Conservation (phyloP, 2,797 vertebrate genomes). For the Amblyopsis hoosieri region DNA sequence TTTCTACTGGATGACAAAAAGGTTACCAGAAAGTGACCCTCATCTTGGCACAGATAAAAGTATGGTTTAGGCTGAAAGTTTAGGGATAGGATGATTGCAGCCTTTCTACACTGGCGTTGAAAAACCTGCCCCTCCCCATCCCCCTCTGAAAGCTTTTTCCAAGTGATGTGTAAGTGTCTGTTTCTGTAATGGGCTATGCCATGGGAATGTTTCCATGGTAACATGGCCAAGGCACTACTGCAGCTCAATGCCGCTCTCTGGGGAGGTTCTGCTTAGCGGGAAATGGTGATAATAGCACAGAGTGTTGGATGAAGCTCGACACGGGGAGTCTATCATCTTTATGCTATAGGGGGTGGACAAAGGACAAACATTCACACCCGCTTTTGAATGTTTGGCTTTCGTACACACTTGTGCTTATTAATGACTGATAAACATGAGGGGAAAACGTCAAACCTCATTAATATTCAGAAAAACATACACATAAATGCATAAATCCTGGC, state of each 20-base stretch:
- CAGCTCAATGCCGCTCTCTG: slow-evolving; percentile 74
- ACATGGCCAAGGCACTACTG: slow-evolving; percentile 70
- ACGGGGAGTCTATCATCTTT: slow-evolving; percentile 54
- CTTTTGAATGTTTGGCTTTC: slow-evolving; percentile 32
- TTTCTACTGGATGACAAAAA: background rate
- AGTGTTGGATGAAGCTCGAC: slow-evolving; percentile 72
- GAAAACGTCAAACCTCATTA: slow-evolving; percentile 8
- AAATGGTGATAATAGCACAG: slow-evolving; percentile 71
- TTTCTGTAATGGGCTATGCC: slow-evolving; percentile 77
- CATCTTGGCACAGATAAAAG: slow-evolving; percentile 11
- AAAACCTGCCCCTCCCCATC: slow-evolving; percentile 37
- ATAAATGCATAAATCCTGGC: background rate
- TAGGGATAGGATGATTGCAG: slow-evolving; percentile 35
- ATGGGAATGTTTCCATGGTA: slow-evolving; percentile 79
- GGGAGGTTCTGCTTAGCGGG: slow-evolving; percentile 76
- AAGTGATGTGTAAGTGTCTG: slow-evolving; percentile 76
- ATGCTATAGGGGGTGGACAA: slow-evolving; percentile 34
- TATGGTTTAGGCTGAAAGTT: slow-evolving; percentile 38
- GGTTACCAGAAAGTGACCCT: slow-evolving; percentile 6
- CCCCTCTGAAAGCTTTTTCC: slow-evolving; percentile 55
- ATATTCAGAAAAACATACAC: slow-evolving; percentile 9
- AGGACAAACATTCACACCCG: slow-evolving; percentile 15
- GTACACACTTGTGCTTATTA: slow-evolving; percentile 29
- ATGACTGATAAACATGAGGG: slow-evolving; percentile 8
- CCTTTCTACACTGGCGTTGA: slow-evolving; percentile 36